Percentiles rank a stretch among this genome's conserved stretches.
Conservation (phyloP, 1,140 invertebrate genomes). For the Brachionus manjavacas region DNA sequence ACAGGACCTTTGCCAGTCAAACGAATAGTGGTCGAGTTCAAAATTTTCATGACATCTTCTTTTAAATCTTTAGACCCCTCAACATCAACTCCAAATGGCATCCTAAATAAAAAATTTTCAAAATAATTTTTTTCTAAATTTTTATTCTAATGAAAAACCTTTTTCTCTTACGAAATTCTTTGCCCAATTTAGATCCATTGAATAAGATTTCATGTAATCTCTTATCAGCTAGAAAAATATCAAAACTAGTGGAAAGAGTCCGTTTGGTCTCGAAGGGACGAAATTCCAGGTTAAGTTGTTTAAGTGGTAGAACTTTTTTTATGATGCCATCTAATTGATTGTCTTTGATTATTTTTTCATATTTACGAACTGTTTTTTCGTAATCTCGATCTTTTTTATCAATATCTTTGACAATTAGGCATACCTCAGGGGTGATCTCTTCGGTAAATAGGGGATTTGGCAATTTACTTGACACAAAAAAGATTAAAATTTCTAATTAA, state of each 20-base stretch:
- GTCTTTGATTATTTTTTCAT: slow-evolving; percentile 19
- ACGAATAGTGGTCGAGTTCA: slow-evolving; percentile 22
- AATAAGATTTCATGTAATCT: slow-evolving; percentile 24
- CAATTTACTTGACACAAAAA: background rate
- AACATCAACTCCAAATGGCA: slow-evolving; percentile 36
- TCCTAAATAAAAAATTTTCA: background rate
- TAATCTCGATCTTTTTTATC: slow-evolving; percentile 38
- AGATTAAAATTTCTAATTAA: background rate
- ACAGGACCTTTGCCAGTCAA: background rate
- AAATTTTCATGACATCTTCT: slow-evolving; percentile 17
- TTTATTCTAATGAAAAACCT: background rate
- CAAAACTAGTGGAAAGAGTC: slow-evolving; percentile 28
- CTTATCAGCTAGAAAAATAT: slow-evolving; percentile 31
- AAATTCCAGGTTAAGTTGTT: slow-evolving; percentile 36
- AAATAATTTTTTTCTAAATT: background rate
- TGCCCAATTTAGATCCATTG: slow-evolving; percentile 25
- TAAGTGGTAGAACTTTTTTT: background rate
- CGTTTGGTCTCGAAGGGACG: slow-evolving; percentile 21
- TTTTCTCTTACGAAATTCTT: slow-evolving; percentile 27
- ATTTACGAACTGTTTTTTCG: slow-evolving; percentile 37
- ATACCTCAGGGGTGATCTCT: background rate
- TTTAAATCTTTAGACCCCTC: slow-evolving; percentile 17
- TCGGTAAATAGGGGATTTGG: background rate
- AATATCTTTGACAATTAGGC: slow-evolving; percentile 40
- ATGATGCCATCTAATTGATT: background rate